Evolutionary conservation across 2,797 vertebrate species (phyloP).

Genomic region (Peromyscus nudipes): DNA sequence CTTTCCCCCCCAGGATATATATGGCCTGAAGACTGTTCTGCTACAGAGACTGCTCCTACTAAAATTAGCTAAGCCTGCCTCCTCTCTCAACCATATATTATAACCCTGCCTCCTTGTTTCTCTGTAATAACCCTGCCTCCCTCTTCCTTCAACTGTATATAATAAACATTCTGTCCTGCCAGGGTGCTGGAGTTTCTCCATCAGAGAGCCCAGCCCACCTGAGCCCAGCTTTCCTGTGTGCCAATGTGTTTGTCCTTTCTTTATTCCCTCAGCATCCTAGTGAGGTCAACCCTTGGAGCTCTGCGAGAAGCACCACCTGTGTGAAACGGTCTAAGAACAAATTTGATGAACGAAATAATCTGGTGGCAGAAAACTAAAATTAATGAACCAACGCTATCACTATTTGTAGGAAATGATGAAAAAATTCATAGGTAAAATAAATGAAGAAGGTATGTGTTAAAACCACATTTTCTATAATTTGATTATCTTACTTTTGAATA

Average conservation of each 20-base stretch:
- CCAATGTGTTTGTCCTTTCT: background rate
- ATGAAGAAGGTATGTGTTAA: background rate
- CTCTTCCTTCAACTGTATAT: background rate
- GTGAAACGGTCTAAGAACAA: background rate
- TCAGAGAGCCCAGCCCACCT: no score
- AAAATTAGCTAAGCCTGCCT: background rate
- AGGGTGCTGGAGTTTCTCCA: background rate
- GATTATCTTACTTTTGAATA: constrained; percentile 24
- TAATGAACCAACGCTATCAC: background rate
- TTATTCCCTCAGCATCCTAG: background rate
- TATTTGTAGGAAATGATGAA: constrained; percentile 1
- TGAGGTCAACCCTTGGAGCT: no score
- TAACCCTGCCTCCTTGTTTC: background rate
- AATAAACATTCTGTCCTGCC: background rate
- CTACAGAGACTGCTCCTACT: background rate
- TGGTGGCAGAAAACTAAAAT: background rate
- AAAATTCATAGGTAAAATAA: background rate
- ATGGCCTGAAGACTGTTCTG: background rate
- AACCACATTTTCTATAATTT: background rate
- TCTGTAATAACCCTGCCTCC: background rate
- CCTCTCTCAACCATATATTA: background rate
- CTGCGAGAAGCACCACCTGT: no score
- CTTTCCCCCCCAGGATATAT: background rate
- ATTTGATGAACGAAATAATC: background rate
- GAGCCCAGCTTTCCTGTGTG: background rate